Evolutionary conservation across 2,888 invertebrate species (phyloP).

Genomic region (Aricia artaxerxes): DNA sequence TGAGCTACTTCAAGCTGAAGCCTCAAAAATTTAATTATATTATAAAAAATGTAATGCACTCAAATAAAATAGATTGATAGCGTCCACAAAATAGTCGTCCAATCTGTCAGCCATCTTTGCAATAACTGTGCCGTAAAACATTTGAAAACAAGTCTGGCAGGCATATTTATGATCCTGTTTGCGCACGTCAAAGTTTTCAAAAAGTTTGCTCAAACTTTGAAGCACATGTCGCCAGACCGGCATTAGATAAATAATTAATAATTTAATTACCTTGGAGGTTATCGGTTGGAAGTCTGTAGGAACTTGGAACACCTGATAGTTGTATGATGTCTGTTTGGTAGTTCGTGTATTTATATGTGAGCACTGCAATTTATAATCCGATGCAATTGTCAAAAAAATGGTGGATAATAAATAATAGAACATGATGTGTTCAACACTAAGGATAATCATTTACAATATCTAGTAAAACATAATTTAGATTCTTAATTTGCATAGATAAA

Average conservation of each 20-base stretch:
- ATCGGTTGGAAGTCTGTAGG: not conserved
- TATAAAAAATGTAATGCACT: too few relatives aligned
- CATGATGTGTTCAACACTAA: not conserved
- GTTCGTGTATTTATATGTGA: not conserved
- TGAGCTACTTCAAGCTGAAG: too few relatives aligned
- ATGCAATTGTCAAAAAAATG: not conserved
- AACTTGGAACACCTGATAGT: not conserved
- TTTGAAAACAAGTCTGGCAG: too few relatives aligned
- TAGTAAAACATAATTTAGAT: not conserved
- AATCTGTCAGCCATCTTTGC: too few relatives aligned
- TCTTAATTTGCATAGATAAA: not conserved
- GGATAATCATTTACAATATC: not conserved
- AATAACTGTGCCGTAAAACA: too few relatives aligned
- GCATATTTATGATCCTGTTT: too few relatives aligned
- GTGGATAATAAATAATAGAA: not conserved
- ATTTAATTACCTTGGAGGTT: not conserved
- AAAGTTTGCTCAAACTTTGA: too few relatives aligned
- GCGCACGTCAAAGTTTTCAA: too few relatives aligned
- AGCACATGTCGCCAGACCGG: too few relatives aligned
- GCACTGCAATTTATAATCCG: not conserved
- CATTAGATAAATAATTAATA: not conserved
- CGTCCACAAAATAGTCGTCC: too few relatives aligned
- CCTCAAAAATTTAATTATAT: too few relatives aligned
- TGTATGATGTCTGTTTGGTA: not conserved
- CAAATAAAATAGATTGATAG: too few relatives aligned